Percentiles rank a stretch among this genome's conserved stretches.
Conservation (phyloP, 2,113 vertebrate species). For the Gymnorhina tibicen region DNA sequence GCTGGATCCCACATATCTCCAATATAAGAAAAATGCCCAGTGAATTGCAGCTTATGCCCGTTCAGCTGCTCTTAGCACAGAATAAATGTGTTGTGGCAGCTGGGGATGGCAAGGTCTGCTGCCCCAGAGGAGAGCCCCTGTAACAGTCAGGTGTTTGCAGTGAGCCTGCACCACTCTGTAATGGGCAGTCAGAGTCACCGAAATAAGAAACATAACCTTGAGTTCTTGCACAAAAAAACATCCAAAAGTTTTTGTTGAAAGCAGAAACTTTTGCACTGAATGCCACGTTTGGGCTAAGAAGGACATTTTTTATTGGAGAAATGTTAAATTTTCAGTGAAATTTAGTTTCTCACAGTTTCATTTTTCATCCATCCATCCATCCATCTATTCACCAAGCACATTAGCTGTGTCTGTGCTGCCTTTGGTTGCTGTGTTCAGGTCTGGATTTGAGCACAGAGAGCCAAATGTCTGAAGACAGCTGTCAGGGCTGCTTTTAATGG, state of each 20-base stretch:
- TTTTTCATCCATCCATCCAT: neutral
- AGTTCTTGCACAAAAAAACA: neutral
- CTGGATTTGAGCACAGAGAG: neutral
- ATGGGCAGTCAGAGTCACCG: neutral
- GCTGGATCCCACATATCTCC: neutral
- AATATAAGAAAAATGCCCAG: neutral
- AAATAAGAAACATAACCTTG: neutral
- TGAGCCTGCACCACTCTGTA: neutral
- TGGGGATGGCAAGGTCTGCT: neutral
- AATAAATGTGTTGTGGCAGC: neutral
- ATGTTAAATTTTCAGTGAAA: neutral
- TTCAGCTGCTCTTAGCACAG: neutral
- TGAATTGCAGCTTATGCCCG: neutral
- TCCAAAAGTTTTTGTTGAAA: neutral
- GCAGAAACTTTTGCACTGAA: neutral
- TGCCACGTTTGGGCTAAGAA: neutral
- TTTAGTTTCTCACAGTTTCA: neutral
- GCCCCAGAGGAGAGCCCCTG: neutral
- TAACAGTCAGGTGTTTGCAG: neutral
- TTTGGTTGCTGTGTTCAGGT: neutral
- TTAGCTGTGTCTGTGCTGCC: neutral
- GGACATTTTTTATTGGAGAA: neutral
- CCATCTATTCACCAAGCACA: neutral
- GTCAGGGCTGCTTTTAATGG: conserved; percentile 1
- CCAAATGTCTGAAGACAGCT: neutral